Evolutionary conservation across 2,797 vertebrate genomes (phyloP).

Genomic region (Argyrosomus regius): DNA sequence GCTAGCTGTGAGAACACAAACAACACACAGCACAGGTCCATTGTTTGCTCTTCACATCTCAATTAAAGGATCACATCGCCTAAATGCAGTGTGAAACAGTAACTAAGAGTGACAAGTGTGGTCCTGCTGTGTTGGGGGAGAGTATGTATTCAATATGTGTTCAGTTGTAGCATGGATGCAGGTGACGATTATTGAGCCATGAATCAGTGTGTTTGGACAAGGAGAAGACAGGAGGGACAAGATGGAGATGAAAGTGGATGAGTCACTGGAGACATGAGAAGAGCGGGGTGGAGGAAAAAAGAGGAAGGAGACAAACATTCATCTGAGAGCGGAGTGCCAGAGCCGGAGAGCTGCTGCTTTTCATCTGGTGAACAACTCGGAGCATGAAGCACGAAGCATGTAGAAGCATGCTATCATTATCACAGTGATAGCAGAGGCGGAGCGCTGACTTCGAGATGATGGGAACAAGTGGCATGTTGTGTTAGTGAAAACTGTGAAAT

Average conservation of each 20-base stretch:
- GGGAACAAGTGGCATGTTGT: neutral
- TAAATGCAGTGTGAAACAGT: neutral
- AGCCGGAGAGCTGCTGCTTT: constrained; percentile 20
- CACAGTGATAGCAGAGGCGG: constrained; percentile 8
- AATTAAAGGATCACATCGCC: constrained; percentile 25
- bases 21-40: constrained; percentile 7
- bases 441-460: neutral
- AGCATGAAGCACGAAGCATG: constrained; percentile 4
- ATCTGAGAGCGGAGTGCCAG: constrained; percentile 7
- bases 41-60: constrained; percentile 24
- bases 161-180: neutral
- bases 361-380: constrained; percentile 50
- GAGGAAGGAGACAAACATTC: constrained; percentile 44
- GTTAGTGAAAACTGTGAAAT: neutral
- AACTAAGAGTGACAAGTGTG: neutral
- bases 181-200: constrained; percentile 31
- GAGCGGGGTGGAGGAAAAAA: constrained; percentile 40
- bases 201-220: constrained; percentile 43
- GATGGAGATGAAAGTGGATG: constrained; percentile 39
- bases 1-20: constrained; percentile 24
- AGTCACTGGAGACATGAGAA: constrained; percentile 37
- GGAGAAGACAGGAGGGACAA: constrained; percentile 21
- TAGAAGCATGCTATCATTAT: constrained; percentile 26
- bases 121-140: neutral
- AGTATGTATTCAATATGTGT: constrained; percentile 12